A percentile compares a stretch with the other conserved stretches of the same genome.
Conservation (phyloP, 2,797 vertebrate species). For the Limnodromus scolopaceus region DNA sequence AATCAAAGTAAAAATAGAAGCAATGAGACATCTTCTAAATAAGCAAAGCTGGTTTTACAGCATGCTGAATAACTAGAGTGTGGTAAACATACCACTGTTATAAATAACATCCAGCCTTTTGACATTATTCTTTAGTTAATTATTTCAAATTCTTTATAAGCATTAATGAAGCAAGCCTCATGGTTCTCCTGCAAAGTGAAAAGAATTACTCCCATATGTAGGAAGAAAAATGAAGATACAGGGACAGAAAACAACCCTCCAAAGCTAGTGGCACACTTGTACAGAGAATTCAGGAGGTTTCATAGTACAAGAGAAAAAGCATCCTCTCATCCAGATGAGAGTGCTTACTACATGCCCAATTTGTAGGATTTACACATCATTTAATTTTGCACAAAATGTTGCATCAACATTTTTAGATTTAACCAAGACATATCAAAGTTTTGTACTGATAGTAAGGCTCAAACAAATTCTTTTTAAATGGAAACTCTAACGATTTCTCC, state of each 20-base stretch:
- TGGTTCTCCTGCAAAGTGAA: neutral
- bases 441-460: neutral
- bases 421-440: neutral
- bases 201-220: neutral
- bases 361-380: neutral
- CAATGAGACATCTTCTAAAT: conserved; percentile 48
- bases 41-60: conserved; percentile 66
- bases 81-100: conserved; percentile 55
- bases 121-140: conserved; percentile 20
- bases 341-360: neutral
- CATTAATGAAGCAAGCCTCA: conserved; percentile 1
- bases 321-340: neutral
- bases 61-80: conserved; percentile 38
- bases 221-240: neutral
- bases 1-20: conserved; percentile 64
- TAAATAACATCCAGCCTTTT: conserved; percentile 50
- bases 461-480: neutral
- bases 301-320: neutral
- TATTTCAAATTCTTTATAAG: neutral
- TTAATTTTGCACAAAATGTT: neutral
- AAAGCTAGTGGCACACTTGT: neutral
- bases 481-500: neutral
- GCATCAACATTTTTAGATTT: neutral
- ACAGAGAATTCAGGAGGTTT: neutral
- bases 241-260: neutral